Conservation (phyloP, 2,797 vertebrate species). For the Pseudochaenichthys georgianus region DNA sequence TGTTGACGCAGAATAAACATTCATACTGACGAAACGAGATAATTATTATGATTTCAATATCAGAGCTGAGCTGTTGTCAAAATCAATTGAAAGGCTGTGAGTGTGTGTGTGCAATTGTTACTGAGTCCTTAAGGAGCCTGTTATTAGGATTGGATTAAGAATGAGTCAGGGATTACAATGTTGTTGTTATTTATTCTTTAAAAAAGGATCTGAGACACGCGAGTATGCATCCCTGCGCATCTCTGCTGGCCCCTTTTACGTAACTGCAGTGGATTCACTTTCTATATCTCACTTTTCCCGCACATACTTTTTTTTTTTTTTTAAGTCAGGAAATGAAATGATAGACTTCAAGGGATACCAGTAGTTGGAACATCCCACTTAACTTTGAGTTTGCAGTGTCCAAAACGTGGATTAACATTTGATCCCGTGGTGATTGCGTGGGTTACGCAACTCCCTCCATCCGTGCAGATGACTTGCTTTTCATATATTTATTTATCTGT, state of each 20-base stretch:
- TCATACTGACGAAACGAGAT: conserved; percentile 36
- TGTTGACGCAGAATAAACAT: conserved; percentile 52
- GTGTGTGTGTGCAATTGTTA: conserved; percentile 9
- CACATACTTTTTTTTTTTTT: conserved; percentile 18
- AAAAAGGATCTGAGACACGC: background rate
- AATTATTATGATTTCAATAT: conserved; percentile 48
- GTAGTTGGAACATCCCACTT: background rate
- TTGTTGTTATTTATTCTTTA: conserved; percentile 57
- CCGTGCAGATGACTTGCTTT: conserved; percentile 71
- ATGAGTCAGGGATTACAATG: conserved; percentile 41
- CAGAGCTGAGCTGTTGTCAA: conserved; percentile 43
- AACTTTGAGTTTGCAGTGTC: conserved; percentile 13
- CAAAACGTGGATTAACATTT: conserved; percentile 59
- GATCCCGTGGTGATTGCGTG: conserved; percentile 38
- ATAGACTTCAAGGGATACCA: conserved; percentile 25
- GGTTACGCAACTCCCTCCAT: conserved; percentile 74
- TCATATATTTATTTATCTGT: conserved; percentile 72
- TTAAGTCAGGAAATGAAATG: conserved; percentile 1
- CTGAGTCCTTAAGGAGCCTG: conserved; percentile 27
- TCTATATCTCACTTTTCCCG: background rate
- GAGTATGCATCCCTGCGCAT: background rate
- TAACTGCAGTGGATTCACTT: background rate
- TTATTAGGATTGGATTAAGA: conserved; percentile 53
- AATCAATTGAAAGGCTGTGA: too few species aligned
- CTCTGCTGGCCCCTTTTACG: background rate